Evolutionary conservation across 2,888 invertebrate species (phyloP).

Genomic region (Osmoderma eremita): DNA sequence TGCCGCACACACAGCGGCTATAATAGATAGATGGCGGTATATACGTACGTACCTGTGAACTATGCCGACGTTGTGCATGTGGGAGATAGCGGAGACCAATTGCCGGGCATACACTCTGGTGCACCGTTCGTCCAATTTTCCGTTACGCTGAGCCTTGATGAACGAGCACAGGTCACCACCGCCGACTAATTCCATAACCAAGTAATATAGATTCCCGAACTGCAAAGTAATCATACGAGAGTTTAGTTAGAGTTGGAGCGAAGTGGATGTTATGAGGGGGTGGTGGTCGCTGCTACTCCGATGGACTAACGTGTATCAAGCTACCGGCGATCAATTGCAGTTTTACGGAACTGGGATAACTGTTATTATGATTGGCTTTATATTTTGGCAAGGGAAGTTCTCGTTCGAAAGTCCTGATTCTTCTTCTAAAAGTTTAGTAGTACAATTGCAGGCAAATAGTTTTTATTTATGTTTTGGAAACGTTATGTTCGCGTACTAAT

Average conservation of each 20-base stretch:
- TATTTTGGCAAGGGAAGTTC: conserved; percentile 9
- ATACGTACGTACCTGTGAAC: conserved; percentile 70
- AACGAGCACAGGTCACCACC: conserved; percentile 77
- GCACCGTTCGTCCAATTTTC: conserved; percentile 68
- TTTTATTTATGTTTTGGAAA: no score
- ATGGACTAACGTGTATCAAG: conserved; percentile 26
- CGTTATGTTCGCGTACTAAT: no score
- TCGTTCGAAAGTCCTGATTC: conserved; percentile 1
- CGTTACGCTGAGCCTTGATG: conserved; percentile 69
- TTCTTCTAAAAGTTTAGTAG: not conserved
- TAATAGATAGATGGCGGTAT: conserved; percentile 17
- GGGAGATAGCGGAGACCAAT: conserved; percentile 73
- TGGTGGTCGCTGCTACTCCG: conserved; percentile 7
- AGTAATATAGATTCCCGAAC: conserved; percentile 77
- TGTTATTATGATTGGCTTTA: conserved; percentile 26
- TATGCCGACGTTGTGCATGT: conserved; percentile 75
- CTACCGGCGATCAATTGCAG: conserved; percentile 19
- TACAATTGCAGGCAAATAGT: not conserved
- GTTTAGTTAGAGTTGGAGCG: conserved; percentile 30
- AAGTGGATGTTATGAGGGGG: not conserved
- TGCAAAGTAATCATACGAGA: conserved; percentile 55
- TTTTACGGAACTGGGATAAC: conserved; percentile 23
- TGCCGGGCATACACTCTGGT: conserved; percentile 71
- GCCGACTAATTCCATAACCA: conserved; percentile 77
- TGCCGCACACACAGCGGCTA: not conserved